phyloP scores from a whole-genome alignment of 1,140 invertebrate genomes.

The Meloidogyne floridensis region DNA sequence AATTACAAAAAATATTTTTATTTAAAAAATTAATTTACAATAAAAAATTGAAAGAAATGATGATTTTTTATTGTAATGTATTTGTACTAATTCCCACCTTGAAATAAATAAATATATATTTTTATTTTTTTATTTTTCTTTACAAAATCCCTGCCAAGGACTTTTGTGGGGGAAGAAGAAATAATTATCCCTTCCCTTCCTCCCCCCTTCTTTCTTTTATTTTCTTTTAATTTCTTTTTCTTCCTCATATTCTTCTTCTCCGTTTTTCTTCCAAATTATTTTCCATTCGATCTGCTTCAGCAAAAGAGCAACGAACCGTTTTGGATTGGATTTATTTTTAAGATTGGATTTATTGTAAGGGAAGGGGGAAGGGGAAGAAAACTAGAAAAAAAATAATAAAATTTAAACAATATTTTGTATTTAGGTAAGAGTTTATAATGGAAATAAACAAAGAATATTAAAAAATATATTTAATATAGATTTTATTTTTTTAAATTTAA shows the following conservation, averaged over 20 bases:
- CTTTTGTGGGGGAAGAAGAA: not conserved
- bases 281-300: not conserved
- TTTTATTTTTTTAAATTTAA: too few species aligned
- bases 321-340: constrained; percentile 9
- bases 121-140: not conserved
- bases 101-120: too few species aligned
- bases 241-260: not conserved
- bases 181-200: not conserved
- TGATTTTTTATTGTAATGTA: too few species aligned
- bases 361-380: not conserved
- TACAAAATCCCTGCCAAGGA: not conserved
- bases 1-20: too few species aligned
- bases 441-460: too few species aligned
- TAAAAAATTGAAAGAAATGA: too few species aligned
- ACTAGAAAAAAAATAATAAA: too few species aligned
- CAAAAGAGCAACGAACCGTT: constrained; percentile 5
- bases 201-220: not conserved
- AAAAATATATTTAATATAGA: too few species aligned
- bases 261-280: not conserved
- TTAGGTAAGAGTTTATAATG: too few species aligned
- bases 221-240: not conserved
- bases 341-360: not conserved
- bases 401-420: too few species aligned
- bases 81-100: too few species aligned
- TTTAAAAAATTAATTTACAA: too few species aligned